Conservation (phyloP, 2,113 vertebrate genomes). For the Rhynchomys soricoides region DNA sequence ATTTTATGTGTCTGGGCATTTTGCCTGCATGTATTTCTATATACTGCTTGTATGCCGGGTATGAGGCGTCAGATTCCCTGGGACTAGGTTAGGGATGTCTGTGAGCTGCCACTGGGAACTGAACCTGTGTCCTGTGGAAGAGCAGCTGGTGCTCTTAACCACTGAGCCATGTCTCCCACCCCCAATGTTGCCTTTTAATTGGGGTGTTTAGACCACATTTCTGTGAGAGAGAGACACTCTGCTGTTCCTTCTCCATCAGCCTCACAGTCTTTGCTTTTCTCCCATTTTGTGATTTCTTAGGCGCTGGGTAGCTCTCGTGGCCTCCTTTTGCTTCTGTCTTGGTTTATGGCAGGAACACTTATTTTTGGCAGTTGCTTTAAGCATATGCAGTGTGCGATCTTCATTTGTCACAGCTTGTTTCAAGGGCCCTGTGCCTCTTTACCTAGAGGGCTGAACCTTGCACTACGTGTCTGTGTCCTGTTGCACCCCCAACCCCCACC, state of each 20-base stretch:
- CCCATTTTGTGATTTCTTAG: neutral
- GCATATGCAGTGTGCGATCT: neutral
- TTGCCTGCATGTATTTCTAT: neutral
- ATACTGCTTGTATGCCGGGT: neutral
- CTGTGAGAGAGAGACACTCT: neutral
- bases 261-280: neutral
- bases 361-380: neutral
- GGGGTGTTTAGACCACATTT: neutral
- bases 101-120: neutral
- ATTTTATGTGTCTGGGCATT: neutral
- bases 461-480: no score
- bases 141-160: neutral
- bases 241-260: neutral
- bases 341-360: neutral
- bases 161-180: neutral
- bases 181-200: neutral
- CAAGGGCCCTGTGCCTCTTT: neutral
- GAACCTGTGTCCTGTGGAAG: neutral
- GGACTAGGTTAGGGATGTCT: neutral
- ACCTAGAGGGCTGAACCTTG: neutral
- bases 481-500: no score
- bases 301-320: neutral
- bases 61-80: neutral
- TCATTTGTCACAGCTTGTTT: neutral
- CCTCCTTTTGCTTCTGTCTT: neutral